phyloP scores from a whole-genome alignment of 1,140 invertebrate genomes.

The Drosophila bocqueti region DNA sequence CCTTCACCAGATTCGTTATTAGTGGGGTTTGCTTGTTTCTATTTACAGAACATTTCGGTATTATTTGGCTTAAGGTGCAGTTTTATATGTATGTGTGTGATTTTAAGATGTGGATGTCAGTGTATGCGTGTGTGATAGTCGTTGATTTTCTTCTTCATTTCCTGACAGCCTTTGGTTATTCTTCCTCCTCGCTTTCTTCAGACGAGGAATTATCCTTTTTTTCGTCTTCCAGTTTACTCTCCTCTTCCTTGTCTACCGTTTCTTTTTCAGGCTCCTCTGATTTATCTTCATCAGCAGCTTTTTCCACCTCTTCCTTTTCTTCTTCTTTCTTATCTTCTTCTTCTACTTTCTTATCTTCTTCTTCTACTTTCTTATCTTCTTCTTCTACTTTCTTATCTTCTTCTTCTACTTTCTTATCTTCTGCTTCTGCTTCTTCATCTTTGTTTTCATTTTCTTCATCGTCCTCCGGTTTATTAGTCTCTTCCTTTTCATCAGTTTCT shows the following conservation, averaged over 20 bases:
- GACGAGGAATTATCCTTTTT: slow-evolving; percentile 8
- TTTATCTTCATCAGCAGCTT: slow-evolving; percentile 8
- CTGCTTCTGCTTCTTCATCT: background rate
- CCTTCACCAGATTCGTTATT: slow-evolving; percentile 61
- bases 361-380: slow-evolving; percentile 7
- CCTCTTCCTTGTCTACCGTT: slow-evolving; percentile 14
- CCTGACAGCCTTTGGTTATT: slow-evolving; percentile 18
- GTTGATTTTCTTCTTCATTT: slow-evolving; percentile 19
- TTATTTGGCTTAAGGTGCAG: slow-evolving; percentile 62
- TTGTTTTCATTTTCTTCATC: slow-evolving; percentile 4
- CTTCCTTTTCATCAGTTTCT: background rate
- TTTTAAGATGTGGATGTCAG: slow-evolving; percentile 26
- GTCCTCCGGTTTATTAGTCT: slow-evolving; percentile 3
- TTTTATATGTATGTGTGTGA: slow-evolving; percentile 13
- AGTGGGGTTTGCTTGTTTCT: slow-evolving; percentile 44
- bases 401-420: slow-evolving; percentile 10
- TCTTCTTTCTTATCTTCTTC: slow-evolving; percentile 1
- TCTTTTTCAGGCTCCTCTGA: background rate
- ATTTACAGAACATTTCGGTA: slow-evolving; percentile 67
- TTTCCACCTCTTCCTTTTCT: background rate
- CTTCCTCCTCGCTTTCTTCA: slow-evolving; percentile 50
- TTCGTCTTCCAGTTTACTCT: slow-evolving; percentile 5
- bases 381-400: background rate
- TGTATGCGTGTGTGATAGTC: slow-evolving; percentile 11
- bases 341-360: background rate